A percentile compares a stretch with the other conserved stretches of the same genome.
Evolutionary conservation across 2,888 invertebrate genomes (phyloP).

Genomic region (Hirtodrosophila trivittata): DNA sequence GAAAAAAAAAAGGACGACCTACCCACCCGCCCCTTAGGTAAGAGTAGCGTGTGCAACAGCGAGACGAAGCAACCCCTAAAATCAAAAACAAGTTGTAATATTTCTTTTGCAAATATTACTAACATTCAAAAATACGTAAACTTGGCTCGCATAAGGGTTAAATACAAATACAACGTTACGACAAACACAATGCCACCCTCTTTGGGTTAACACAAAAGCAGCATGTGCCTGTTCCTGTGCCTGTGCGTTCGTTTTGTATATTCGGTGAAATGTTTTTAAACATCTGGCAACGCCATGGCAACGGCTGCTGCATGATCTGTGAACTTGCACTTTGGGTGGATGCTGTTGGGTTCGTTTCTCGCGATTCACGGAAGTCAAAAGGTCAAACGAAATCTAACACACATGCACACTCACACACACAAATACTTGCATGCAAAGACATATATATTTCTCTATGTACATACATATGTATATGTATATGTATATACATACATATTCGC

Average conservation of each 20-base stretch:
- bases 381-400: conserved; percentile 60
- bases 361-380: conserved; percentile 61
- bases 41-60: conserved; percentile 22
- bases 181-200: conserved; percentile 63
- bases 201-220: conserved; percentile 32
- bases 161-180: conserved; percentile 30
- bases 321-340: conserved; percentile 55
- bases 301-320: conserved; percentile 43
- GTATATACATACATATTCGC: conserved; percentile 14
- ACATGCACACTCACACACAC: conserved; percentile 7
- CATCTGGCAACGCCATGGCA: conserved; percentile 53
- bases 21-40: neutral
- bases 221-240: conserved; percentile 13
- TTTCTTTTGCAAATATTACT: conserved; percentile 62
- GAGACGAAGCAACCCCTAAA: conserved; percentile 61
- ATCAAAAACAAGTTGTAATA: conserved; percentile 62
- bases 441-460: too few species aligned
- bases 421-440: neutral
- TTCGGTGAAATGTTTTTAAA: conserved; percentile 5
- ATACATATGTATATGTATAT: conserved; percentile 6
- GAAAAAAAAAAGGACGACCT: neutral
- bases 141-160: conserved; percentile 62
- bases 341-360: conserved; percentile 15
- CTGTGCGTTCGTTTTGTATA: neutral
- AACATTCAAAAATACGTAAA: conserved; percentile 17